Base-by-base conservation (phyloP, 2,113 vertebrate species). In the Actenoides lindsayi region DNA sequence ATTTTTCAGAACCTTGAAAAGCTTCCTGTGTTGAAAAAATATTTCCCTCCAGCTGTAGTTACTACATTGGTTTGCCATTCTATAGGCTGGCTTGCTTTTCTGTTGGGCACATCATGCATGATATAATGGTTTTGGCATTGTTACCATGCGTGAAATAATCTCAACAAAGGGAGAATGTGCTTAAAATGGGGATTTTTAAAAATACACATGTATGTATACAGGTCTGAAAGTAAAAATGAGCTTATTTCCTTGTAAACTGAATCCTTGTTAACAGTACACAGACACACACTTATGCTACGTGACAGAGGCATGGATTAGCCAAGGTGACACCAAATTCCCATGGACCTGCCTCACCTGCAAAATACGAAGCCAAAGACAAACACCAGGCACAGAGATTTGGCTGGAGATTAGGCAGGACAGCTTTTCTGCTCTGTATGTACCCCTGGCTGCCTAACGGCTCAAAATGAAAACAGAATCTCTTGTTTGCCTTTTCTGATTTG, bases 1-100 rank as follows among this genome's bases (percentile, higher is more conserved):
- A 71, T 31, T 60, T 90, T 96, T 95, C 68, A 89, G 91, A 95
- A 89, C 65, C 64, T 82, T 89, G 53, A 68, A 95, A 94, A 94
- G 53, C 57, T 75, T 96, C 65, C 51, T 82, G 48, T 82, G 57
- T 79, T 82, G 83, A 86, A 91, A 83, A 94, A 85, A 56, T 67
- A 62, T 63, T 92, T 96, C 74, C 62, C 53, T 93, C 27, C 65
- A 93, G 62, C 56, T 93, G 84, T 67, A 78, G 62, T 94, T 95
- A 57, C 48, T 84, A 7, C 39, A 31, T 57, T n/a, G 21, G 30
- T 68, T 92, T 96, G 65, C 76, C 30, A 21, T 92, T 96, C 80
- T 42, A 16, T 83, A 78, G 67, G 16, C 59, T 92, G 81, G 39
- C 77, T 82, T 92, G 65, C 57, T 93, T 89, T 87, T 83, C 83